Base-by-base conservation (phyloP, 2,888 invertebrate genomes). In the Phyllotreta striolata region DNA sequence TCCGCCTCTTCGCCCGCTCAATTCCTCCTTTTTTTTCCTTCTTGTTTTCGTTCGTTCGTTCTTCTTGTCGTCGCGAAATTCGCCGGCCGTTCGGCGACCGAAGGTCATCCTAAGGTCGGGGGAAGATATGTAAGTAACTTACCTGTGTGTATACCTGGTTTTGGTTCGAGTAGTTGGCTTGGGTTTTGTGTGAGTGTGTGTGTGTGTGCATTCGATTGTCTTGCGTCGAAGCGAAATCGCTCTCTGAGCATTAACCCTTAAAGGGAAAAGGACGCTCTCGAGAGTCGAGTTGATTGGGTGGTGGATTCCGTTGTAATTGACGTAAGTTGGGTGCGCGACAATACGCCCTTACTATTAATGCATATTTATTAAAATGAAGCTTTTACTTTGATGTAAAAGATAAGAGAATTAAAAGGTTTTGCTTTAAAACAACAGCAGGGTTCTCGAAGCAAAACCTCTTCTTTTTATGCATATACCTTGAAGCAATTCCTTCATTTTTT, bases 41-140 rank as follows among this genome's bases (percentile, higher is more conserved):
- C n/a, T n/a, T 35, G 49, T 49, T 49, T n/a, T n/a, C n/a, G n/a
- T n/a, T n/a, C n/a, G n/a, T n/a, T 41, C 52, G 52, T 39, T 55
- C 55, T 55, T 55, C 40, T 24, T 38, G 14, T 24, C 14, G 55
- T 12, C 55, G 37, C 55, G 55, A 43, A 52, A 37, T 52, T 12
- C 8, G 6, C 49, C 34, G 34, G 14, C 40, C 35, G 59, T 51
- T 51, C 59, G 24, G 39, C 37, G 38, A 8, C n/a, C 52, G 52
- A 52, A 52, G 52, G 52, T 52, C 52, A 52, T 52, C 38, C 52
- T 52, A 38, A 52, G 52, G 52, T 52, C 52, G 39, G 13, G 52
- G 10, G 39, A 38, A 52, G 8, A 39, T 52, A 52, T 38, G 52
- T 52, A 52, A 6, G 9, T 10, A 47, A 13, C 47, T 47, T 49